These are phyloP conservation scores for Marasmarcha lunaedactyla DNA, from an alignment of 2,888 invertebrate genomes.

Conservation along the genomic window DNA sequence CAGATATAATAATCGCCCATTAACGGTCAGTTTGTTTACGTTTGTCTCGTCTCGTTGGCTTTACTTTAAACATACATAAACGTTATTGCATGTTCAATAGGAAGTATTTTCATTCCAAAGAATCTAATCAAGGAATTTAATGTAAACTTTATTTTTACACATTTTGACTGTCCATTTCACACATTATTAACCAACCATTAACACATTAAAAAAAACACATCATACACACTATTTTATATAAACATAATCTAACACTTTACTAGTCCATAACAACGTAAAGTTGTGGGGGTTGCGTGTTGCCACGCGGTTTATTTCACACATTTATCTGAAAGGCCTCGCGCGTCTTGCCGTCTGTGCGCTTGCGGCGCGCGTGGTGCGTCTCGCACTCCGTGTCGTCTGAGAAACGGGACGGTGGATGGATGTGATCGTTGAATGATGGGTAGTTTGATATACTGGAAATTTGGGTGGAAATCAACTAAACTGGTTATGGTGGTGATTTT, in stretches of 20 bases:
- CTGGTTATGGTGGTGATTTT: constrained; percentile 1
- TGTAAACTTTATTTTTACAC: no score
- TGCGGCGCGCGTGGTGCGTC: constrained; percentile 43
- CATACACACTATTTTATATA: no score
- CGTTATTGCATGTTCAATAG: no score
- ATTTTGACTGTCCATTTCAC: no score
- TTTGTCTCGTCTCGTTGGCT: no score
- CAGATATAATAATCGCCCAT: no score
- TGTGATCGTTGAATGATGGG: constrained; percentile 84
- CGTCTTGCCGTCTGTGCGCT: constrained; percentile 63
- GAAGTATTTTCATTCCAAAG: no score
- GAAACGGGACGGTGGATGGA: constrained; percentile 89
- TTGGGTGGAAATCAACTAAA: constrained; percentile 4
- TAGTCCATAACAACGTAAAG: background rate
- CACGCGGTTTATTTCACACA: constrained; percentile 64
- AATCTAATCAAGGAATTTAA: no score
- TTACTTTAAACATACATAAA: no score
- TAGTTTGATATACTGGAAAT: constrained; percentile 79
- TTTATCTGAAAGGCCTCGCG: constrained; percentile 85
- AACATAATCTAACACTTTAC: background rate
- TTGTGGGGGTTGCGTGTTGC: background rate
- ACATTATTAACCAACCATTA: no score
- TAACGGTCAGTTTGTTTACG: no score
- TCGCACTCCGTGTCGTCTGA: constrained; percentile 80
- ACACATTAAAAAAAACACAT: no score